phyloP scores from a whole-genome alignment of 2,797 vertebrate genomes.

The Adrianichthys oophorus region DNA sequence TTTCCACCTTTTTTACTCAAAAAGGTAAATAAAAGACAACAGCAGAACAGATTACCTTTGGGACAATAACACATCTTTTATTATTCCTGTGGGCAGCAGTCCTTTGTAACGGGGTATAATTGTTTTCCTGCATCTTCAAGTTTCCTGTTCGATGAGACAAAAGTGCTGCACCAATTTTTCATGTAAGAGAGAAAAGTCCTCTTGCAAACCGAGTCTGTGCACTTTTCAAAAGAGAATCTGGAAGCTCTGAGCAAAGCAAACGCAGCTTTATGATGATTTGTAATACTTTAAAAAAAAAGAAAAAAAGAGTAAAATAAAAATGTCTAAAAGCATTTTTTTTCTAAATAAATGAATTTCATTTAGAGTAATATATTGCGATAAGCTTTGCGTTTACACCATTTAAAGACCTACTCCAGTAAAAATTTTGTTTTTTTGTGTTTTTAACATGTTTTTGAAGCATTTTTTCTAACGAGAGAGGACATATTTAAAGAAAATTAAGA shows the following conservation, averaged over 20 bases:
- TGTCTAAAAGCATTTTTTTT: too few species aligned
- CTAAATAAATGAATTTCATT: too few species aligned
- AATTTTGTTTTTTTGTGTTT: too few species aligned
- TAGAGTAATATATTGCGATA: too few species aligned
- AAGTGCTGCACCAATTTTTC: slow-evolving; percentile 28
- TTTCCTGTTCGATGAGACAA: slow-evolving; percentile 37
- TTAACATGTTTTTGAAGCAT: too few species aligned
- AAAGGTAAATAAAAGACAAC: slow-evolving; percentile 42
- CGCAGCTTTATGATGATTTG: too few species aligned
- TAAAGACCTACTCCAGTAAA: too few species aligned
- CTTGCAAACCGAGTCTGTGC: background rate
- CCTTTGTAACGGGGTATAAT: slow-evolving; percentile 28
- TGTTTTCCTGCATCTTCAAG: slow-evolving; percentile 54
- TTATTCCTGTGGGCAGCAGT: slow-evolving; percentile 41
- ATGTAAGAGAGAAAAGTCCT: background rate
- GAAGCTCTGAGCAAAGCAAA: background rate
- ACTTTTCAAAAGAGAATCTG: background rate
- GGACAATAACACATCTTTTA: slow-evolving; percentile 59
- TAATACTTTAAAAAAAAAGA: too few species aligned
- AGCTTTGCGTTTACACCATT: too few species aligned
- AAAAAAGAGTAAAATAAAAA: too few species aligned
- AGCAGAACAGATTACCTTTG: slow-evolving; percentile 51
- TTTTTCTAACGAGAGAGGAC: too few species aligned
- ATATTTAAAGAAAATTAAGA: too few species aligned
- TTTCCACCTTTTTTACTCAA: slow-evolving; percentile 25